Evolutionary conservation across 2,113 vertebrate genomes (phyloP), one percentile per base, ranked within the genome.

Genomic region (Pangasianodon gigas): DNA sequence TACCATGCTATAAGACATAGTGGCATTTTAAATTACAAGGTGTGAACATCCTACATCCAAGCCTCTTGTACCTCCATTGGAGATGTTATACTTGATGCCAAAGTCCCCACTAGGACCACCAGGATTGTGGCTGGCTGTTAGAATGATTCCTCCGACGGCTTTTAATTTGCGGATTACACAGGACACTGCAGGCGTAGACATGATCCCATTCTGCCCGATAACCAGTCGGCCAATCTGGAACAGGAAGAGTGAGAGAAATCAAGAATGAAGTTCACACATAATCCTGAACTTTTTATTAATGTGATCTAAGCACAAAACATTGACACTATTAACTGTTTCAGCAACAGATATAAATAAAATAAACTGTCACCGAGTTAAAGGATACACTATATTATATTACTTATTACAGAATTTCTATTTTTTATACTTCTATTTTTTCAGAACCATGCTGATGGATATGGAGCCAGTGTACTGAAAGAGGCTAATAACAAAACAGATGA

Each of bases 121-220:
- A 0, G 98, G 98, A 93, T 99, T 99, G 95, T 99, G 98, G 93
- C 98, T 99, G 92, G 98, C 98, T 0, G 98, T 99, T 84, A 99
- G 95, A 91, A 99, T 99, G 93, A 99, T 99, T 54, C 98, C 98
- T 1, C 98, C 98, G 0, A 99, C 96, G 56, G 98, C 98, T 94
- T 99, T 97, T 91, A 97, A 96, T 94, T 99, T 98, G 89, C 98
- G 96, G 95, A 99, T 99, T 93, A 99, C 97, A 95, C 98, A 99
- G 94, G 98, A 99, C 82, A 99, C 98, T 0, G 98, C 98, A 1
- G 98, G 98, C 0, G 98, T 99, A 90, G 98, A 99, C 92, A 99
- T 97, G 93, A 99, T 99, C 56, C 98, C 98, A 84, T 99, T 96
- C 95, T 99, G 98, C 86, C 98, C 98, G 37, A 99, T 98, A 80